Base-by-base conservation (phyloP, 2,797 vertebrate species). In the Sebastes iracundus region DNA sequence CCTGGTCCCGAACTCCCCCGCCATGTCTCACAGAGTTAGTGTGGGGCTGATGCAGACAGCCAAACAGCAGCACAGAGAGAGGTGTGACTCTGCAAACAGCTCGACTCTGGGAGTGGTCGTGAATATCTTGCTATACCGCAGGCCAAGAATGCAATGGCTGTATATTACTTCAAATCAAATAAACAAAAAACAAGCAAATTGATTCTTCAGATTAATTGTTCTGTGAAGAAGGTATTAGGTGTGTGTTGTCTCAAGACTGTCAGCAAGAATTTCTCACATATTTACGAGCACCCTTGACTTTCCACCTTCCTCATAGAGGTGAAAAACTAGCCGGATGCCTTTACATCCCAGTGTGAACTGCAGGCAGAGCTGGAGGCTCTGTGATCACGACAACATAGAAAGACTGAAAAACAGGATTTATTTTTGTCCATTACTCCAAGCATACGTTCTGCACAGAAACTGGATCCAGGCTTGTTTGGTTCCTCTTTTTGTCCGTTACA, bases 281-380 rank as follows among this genome's bases (percentile, higher is more conserved):
- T 80, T 64, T 67, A 77, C n/a, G n/a, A 5, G 22, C 52, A 22
- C 33, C 18, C 35, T 71, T 78, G 42, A 75, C 75, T 59, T 61
- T 79, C 55, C 38, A 60, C 22, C 65, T 58, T 72, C 11, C 20
- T 46, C 81, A 79, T n/a, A 46, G 32, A 46, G 72, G 77, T 83
- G 84, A 71, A 85, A 63, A 86, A 32, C 68, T 59, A 56, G 76
- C 69, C 81, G 75, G 68, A 64, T 74, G 56, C 52, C 38, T 82
- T 77, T 5, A 70, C 77, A 22, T 42, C 2, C 6, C n/a, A 4
- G 64, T 86, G 79, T 84, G 67, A 78, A 77, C 58, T 72, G 32
- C 13, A 79, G 72, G 22, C 72, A 13, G 16, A 70, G 46, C 53
- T 27, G 46, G n/a, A 28, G 35, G 28, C 32, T 42, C 16, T 74